phyloP scores from a whole-genome alignment of 2,888 invertebrate species.

The Frankliniella fusca region DNA sequence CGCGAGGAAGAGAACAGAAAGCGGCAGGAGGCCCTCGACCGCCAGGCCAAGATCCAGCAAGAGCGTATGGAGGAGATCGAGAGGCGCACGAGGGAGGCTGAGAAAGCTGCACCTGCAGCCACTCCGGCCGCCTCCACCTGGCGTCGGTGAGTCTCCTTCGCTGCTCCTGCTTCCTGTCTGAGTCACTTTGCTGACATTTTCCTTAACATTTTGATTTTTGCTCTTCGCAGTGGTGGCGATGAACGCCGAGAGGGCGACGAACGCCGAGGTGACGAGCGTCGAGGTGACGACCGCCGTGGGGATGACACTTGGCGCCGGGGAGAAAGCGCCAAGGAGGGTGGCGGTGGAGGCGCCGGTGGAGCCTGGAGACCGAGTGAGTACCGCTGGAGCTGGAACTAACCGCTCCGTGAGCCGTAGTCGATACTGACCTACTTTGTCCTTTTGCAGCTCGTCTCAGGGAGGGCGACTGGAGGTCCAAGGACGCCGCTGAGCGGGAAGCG shows the following conservation, averaged over 20 bases:
- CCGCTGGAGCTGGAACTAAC: no score
- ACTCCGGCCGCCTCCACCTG: slow-evolving; percentile 37
- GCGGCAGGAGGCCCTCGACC: slow-evolving; percentile 62
- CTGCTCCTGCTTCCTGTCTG: slow-evolving; percentile 34
- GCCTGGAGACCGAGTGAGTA: slow-evolving; percentile 38
- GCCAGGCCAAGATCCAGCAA: slow-evolving; percentile 60
- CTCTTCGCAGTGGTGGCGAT: slow-evolving; percentile 33
- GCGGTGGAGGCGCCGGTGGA: slow-evolving; percentile 34
- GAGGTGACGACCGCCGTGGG: slow-evolving; percentile 33
- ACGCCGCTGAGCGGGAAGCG: neutral
- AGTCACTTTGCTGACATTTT: no score
- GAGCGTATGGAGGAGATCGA: slow-evolving; percentile 70
- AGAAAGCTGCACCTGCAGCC: neutral
- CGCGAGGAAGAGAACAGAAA: slow-evolving; percentile 52
- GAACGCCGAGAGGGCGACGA: slow-evolving; percentile 39
- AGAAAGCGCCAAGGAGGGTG: slow-evolving; percentile 40
- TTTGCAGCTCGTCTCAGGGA: slow-evolving; percentile 28
- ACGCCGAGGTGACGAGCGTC: slow-evolving; percentile 40
- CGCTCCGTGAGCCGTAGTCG: no score
- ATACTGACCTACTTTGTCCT: neutral
- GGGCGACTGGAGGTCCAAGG: slow-evolving; percentile 29
- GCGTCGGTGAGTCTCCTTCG: slow-evolving; percentile 47
- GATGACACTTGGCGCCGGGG: slow-evolving; percentile 32
- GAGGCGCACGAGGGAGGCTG: slow-evolving; percentile 42
- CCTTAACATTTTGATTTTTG: no score